A percentile compares a stretch with the other conserved stretches of the same genome.
phyloP scores from a whole-genome alignment of 2,113 vertebrate genomes.

The Phyllostomus hastatus region DNA sequence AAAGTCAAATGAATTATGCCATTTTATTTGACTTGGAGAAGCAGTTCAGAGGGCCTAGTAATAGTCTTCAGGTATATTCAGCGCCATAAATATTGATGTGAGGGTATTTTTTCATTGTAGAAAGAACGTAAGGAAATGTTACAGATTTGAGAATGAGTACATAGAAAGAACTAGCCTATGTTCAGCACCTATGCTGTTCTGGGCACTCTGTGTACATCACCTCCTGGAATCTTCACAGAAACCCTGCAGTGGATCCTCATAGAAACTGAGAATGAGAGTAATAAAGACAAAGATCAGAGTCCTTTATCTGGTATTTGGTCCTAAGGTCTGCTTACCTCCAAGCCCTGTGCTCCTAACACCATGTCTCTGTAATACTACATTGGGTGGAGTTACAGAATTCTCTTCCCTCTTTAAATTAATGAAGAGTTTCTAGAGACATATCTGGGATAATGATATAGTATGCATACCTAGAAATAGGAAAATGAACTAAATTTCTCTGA shows the following conservation, averaged over 20 bases:
- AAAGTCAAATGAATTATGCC: background rate
- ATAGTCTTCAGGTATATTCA: background rate
- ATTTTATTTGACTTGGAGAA: conserved; percentile 1
- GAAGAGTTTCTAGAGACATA: background rate
- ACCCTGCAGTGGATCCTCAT: background rate
- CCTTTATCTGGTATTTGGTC: conserved; percentile 4
- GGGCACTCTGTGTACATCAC: background rate
- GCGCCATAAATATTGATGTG: background rate
- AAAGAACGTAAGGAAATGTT: background rate
- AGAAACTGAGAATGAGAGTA: background rate
- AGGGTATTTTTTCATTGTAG: background rate
- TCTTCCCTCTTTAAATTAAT: background rate
- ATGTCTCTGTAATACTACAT: background rate
- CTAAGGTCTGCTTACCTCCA: background rate
- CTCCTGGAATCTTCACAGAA: background rate
- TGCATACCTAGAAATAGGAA: background rate
- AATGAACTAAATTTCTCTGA: background rate
- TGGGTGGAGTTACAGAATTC: background rate
- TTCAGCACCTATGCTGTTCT: background rate
- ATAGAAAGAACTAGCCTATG: background rate
- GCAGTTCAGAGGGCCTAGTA: background rate
- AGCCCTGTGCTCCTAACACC: background rate
- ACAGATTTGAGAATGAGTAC: background rate
- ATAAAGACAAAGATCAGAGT: background rate
- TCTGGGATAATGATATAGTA: background rate